phyloP scores from a whole-genome alignment of 92 coral and sea anemone genomes.

The Zoanthus sansibaricus region DNA sequence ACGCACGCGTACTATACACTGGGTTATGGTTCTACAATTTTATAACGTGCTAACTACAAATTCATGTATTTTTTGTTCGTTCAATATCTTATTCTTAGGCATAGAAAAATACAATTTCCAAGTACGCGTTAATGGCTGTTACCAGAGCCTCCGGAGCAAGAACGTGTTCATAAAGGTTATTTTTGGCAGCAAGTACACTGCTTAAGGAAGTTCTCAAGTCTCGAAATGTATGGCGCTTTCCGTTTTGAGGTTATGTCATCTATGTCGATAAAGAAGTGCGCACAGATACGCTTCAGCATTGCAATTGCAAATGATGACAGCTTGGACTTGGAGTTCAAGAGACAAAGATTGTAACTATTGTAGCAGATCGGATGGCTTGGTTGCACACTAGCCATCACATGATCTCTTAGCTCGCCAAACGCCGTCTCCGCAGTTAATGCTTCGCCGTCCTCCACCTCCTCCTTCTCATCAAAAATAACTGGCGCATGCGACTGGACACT shows the following conservation, averaged over 20 bases:
- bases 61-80: slow-evolving; percentile 30
- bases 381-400: slow-evolving; percentile 50
- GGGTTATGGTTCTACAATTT: too few species aligned
- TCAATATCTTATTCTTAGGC: too few species aligned
- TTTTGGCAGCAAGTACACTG: slow-evolving; percentile 52
- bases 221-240: slow-evolving; percentile 33
- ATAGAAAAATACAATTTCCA: too few species aligned
- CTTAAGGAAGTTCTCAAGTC: slow-evolving; percentile 52
- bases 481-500: background rate
- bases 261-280: slow-evolving; percentile 6
- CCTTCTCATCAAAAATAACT: too few species aligned
- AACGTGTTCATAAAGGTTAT: slow-evolving; percentile 41
- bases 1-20: slow-evolving; percentile 43
- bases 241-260: slow-evolving; percentile 23
- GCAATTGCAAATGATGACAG: slow-evolving; percentile 64
- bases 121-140: slow-evolving; percentile 44
- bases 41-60: slow-evolving; percentile 43
- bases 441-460: slow-evolving; percentile 18
- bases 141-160: too few species aligned
- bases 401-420: slow-evolving; percentile 51
- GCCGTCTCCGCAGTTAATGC: slow-evolving; percentile 52
- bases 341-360: slow-evolving; percentile 57
- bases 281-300: slow-evolving; percentile 67
- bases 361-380: slow-evolving; percentile 64
- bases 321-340: slow-evolving; percentile 56